Conservation (phyloP, 2,888 invertebrate species). For the Philaethria dido region DNA sequence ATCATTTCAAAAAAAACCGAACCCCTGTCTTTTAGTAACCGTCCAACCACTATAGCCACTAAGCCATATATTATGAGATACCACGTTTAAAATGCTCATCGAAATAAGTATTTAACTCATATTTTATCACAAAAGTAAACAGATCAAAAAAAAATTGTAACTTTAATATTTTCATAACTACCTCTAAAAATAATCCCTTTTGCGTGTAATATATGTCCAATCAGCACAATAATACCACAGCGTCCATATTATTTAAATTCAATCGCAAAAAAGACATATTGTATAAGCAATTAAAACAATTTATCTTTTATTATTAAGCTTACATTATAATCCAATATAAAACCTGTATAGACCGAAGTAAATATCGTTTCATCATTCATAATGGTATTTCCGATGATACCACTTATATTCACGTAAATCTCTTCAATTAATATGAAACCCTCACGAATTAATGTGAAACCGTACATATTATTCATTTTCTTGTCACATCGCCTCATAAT, state of each 20-base stretch:
- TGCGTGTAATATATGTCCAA: too few species aligned
- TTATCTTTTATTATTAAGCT: conserved; percentile 5
- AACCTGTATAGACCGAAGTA: neutral
- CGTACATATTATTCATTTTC: conserved; percentile 28
- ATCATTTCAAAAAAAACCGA: too few species aligned
- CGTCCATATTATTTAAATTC: neutral
- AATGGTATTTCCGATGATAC: conserved; percentile 11
- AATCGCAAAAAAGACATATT: neutral
- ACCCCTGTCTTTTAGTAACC: too few species aligned
- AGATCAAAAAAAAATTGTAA: too few species aligned
- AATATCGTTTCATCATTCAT: conserved; percentile 15
- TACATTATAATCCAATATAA: conserved; percentile 3
- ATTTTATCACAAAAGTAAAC: too few species aligned
- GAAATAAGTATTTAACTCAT: too few species aligned
- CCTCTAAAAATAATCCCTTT: too few species aligned
- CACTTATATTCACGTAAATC: conserved; percentile 20
- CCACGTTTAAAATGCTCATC: too few species aligned
- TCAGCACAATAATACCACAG: neutral
- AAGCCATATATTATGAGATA: too few species aligned
- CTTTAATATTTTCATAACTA: too few species aligned
- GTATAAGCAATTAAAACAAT: conserved; percentile 4
- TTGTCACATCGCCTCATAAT: conserved; percentile 21
- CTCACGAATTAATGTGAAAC: conserved; percentile 23
- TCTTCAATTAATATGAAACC: conserved; percentile 20
- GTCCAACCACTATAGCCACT: too few species aligned